Percentiles rank a stretch among this genome's conserved stretches.
Conservation (phyloP, 2,113 vertebrate species). For the Microcebus jonahi region DNA sequence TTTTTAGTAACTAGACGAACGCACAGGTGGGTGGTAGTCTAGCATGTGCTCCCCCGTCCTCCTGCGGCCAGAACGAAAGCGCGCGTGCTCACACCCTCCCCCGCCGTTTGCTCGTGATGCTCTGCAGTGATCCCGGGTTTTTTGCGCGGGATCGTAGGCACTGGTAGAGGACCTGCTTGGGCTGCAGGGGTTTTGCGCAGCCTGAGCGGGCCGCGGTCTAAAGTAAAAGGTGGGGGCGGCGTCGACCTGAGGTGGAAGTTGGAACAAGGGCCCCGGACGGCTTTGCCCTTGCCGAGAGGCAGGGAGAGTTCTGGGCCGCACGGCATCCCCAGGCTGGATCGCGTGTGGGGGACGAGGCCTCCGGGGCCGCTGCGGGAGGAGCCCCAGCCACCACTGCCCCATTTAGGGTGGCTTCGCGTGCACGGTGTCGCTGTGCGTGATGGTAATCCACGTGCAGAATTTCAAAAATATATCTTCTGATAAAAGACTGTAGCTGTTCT, state of each 20-base stretch:
- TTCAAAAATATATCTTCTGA: background rate
- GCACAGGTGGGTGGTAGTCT: background rate
- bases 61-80: background rate
- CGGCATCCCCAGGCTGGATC: too few species aligned
- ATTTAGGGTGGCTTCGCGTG: background rate
- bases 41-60: background rate
- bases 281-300: background rate
- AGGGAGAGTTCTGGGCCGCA: background rate
- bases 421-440: rapidly evolving
- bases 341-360: background rate
- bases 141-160: background rate
- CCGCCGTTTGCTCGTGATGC: background rate
- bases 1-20: background rate
- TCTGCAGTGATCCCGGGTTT: rapidly evolving
- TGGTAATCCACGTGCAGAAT: background rate
- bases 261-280: background rate
- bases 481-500: background rate
- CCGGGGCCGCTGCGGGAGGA: too few species aligned
- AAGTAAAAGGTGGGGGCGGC: background rate
- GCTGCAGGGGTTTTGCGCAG: too few species aligned
- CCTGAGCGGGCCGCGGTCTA: background rate
- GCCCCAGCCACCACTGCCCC: rapidly evolving
- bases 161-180: background rate
- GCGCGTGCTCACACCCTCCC: rapidly evolving
- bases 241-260: background rate